Base-by-base conservation (phyloP, 30 jellyfish, hydroid and myxozoan species). In the Rhopilema esculentum region DNA sequence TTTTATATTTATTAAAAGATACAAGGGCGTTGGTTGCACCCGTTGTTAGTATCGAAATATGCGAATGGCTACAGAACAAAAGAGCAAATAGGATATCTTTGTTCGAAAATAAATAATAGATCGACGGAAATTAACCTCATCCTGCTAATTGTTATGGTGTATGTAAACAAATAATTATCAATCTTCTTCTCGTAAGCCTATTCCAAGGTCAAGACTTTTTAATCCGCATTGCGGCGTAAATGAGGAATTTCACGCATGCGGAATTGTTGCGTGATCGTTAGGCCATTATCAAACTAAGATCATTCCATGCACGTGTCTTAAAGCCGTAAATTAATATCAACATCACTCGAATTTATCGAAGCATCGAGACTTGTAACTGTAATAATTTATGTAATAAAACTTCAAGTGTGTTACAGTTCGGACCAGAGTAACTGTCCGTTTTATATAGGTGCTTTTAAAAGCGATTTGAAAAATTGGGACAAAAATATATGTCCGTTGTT, bases 51-150 rank as follows among this genome's bases (percentile, higher is more conserved):
- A 30, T 31, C 50, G 1, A 29, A 33, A 33, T 23, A 31, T 30
- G 84, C 84, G 50, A 78, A 64, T 16, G 57, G 76, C 67, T 49
- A 29, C 16, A 9, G 70, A 57, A 62, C 79, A 78, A 77, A 51
- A 19, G 30, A 20, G 26, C 63, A 24, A 63, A 78, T 78, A 27
- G 80, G 88, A 32, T 53, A 27, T 29, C 79, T 57, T 57, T 78
- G 79, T 78, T 62, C 57, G 40, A 17, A 61, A 15, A 9, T 32
- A 78, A 78, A 78, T 65, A 61, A 61, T 27, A 29, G 33, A 48
- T 61, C 21, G 18, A 33, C 76, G 91, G 85, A 82, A 82, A 82
- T 82, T 82, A 68, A 72, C 76, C 66, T 83, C 52, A 68, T 82
- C 91, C 91, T 67, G 91, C 21, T 69, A 33, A 51, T 82, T 82